phyloP scores from a whole-genome alignment of 2,113 vertebrate genomes.

The Salvelinus sp. region DNA sequence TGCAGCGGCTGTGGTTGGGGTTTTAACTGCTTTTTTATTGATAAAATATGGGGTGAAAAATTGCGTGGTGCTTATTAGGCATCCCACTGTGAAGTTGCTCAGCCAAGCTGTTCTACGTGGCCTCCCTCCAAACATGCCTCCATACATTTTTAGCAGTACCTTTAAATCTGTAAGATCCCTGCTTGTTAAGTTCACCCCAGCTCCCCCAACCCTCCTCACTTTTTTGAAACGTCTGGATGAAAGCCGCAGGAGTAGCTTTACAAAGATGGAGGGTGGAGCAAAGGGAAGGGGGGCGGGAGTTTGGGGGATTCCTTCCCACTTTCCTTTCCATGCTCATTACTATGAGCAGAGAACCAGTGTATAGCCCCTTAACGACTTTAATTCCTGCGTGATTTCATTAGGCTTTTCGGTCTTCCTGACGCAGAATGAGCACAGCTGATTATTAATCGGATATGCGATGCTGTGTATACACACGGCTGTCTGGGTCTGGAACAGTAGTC shows the following conservation, averaged over 20 bases:
- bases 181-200: conserved; percentile 80
- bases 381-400: conserved; percentile 72
- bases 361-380: conserved; percentile 67
- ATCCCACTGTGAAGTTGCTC: conserved; percentile 85
- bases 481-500: conserved; percentile 43
- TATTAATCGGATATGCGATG: conserved; percentile 61
- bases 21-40: conserved; percentile 96
- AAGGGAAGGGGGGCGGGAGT: conserved; percentile 2
- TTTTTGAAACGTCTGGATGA: conserved; percentile 52
- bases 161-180: conserved; percentile 85
- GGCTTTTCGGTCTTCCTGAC: conserved; percentile 51
- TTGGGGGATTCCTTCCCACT: background rate
- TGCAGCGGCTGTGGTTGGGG: conserved; percentile 80
- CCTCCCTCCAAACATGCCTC: conserved; percentile 84
- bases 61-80: conserved; percentile 87
- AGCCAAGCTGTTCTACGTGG: conserved; percentile 88
- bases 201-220: conserved; percentile 37
- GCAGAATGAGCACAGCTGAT: conserved; percentile 56
- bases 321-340: conserved; percentile 59
- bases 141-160: conserved; percentile 87
- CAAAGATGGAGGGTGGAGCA: conserved; percentile 31
- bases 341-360: conserved; percentile 54
- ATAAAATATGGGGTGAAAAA: conserved; percentile 97
- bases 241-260: conserved; percentile 49
- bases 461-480: conserved; percentile 43